phyloP scores from a whole-genome alignment of 2,797 vertebrate species.

The Merluccius polli region DNA sequence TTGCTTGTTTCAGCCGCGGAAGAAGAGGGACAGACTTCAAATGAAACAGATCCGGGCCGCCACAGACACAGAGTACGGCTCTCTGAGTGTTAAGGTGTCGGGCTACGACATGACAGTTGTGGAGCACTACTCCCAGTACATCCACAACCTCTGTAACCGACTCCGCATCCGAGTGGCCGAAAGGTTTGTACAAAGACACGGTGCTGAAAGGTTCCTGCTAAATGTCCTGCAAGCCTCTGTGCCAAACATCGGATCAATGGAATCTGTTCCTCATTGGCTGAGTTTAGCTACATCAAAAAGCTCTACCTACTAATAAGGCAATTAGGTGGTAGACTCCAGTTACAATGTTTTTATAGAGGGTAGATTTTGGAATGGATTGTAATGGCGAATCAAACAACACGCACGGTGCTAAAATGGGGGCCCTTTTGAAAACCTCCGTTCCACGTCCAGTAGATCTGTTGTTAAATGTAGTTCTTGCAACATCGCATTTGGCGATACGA shows the following conservation, averaged over 20 bases:
- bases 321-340: too few relatives aligned
- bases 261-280: too few relatives aligned
- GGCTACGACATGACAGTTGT: constrained; percentile 84
- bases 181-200: constrained; percentile 62
- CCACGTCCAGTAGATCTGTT: neutral
- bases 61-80: constrained; percentile 76
- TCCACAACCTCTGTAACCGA: constrained; percentile 85
- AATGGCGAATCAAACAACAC: too few relatives aligned
- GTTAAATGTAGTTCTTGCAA: neutral
- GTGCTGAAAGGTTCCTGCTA: too few relatives aligned
- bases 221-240: too few relatives aligned
- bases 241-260: too few relatives aligned
- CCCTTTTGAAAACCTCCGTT: too few relatives aligned
- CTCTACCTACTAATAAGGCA: too few relatives aligned
- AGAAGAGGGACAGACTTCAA: constrained; percentile 72
- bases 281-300: too few relatives aligned
- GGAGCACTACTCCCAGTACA: constrained; percentile 82
- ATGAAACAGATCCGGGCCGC: constrained; percentile 69
- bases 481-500: neutral
- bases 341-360: too few relatives aligned
- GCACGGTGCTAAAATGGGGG: too few relatives aligned
- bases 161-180: constrained; percentile 76
- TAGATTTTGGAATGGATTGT: neutral
- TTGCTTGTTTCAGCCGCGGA: constrained; percentile 59
- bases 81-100: constrained; percentile 79